Conservation (phyloP, 2,797 vertebrate genomes). For the Streptopelia turtur region DNA sequence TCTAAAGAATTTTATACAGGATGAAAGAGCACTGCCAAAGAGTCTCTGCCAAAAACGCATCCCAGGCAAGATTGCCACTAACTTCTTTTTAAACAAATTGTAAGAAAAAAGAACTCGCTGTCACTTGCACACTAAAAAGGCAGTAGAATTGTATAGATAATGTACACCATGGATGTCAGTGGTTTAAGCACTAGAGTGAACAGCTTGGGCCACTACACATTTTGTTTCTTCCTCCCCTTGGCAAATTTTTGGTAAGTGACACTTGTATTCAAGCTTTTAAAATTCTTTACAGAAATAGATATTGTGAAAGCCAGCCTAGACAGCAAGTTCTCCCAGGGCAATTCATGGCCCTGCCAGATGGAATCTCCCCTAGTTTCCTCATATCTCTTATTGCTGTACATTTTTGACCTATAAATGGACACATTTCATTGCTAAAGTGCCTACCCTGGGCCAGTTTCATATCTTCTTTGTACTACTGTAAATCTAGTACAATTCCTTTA, state of each 20-base stretch:
- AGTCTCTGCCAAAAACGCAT: neutral
- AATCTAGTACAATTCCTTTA: slow-evolving; percentile 10
- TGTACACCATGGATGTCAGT: neutral
- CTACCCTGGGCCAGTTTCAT: neutral
- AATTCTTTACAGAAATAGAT: neutral
- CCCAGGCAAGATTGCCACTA: neutral
- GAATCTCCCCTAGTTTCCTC: neutral
- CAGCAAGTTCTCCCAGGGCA: neutral
- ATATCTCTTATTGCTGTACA: neutral
- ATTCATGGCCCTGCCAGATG: neutral
- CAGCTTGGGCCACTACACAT: neutral
- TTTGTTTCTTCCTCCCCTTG: neutral
- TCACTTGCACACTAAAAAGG: neutral
- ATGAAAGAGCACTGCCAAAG: neutral
- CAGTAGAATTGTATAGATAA: neutral
- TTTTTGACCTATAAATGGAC: neutral
- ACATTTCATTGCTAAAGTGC: neutral
- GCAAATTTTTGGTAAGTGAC: neutral
- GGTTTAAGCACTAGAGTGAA: neutral
- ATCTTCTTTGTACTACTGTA: neutral
- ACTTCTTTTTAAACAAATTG: neutral
- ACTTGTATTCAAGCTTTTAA: rapidly evolving
- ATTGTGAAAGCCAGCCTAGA: neutral
- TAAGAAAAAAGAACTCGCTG: neutral
- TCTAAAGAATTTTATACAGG: neutral